A percentile compares a stretch with the other conserved stretches of the same genome.
Conservation (phyloP, 2,888 invertebrate genomes). For the Tenthredo mesomela region DNA sequence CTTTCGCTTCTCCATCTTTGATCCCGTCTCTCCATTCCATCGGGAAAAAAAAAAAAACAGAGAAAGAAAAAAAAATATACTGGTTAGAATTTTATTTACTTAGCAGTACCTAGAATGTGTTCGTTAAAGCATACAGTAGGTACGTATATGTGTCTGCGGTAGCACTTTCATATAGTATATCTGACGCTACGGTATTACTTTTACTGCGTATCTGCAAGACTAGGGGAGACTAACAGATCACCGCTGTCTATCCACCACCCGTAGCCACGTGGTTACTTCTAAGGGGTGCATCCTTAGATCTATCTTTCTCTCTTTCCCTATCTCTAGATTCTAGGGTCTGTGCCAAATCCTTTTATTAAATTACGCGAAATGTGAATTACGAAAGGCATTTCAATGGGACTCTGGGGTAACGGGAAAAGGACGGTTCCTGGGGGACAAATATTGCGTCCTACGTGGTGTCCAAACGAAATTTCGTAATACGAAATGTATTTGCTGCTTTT, state of each 20-base stretch:
- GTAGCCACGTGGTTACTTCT: constrained; percentile 40
- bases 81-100: constrained; percentile 21
- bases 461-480: constrained; percentile 29
- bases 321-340: constrained; percentile 30
- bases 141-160: constrained; percentile 37
- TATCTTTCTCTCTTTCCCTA: not conserved
- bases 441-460: constrained; percentile 41
- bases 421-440: constrained; percentile 46
- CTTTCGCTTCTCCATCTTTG: constrained; percentile 32
- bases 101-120: constrained; percentile 8
- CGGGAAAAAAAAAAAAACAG: not conserved
- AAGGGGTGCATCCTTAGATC: constrained; percentile 42
- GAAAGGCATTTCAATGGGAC: constrained; percentile 42
- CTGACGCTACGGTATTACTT: constrained; percentile 11
- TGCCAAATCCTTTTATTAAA: constrained; percentile 50
- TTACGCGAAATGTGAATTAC: constrained; percentile 49
- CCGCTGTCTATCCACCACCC: constrained; percentile 15
- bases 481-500: constrained; percentile 1
- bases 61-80: not conserved
- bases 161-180: constrained; percentile 14
- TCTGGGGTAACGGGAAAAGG: constrained; percentile 39
- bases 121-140: constrained; percentile 17
- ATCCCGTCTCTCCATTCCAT: not conserved
- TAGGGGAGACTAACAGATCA: constrained; percentile 41
- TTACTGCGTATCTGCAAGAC: not conserved